Percentiles rank a stretch among this genome's conserved stretches.
phyloP scores from a whole-genome alignment of 2,797 vertebrate genomes.

The Oreochromis grahami region DNA sequence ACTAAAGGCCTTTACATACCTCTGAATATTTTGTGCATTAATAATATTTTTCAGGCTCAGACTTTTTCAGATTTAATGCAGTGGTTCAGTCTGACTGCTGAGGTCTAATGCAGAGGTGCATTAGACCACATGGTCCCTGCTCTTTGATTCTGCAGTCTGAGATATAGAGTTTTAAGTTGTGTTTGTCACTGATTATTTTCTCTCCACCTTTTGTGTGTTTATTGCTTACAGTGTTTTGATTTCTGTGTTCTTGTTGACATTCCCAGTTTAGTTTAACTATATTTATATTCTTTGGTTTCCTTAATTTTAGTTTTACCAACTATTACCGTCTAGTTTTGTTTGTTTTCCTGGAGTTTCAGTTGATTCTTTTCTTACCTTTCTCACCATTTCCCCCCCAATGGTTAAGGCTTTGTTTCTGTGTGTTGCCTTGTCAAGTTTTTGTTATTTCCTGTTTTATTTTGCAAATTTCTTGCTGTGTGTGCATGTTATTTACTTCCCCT shows the following conservation, averaged over 20 bases:
- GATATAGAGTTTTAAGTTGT: neutral
- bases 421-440: neutral
- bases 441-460: neutral
- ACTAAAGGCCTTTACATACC: neutral
- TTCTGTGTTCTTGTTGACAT: neutral
- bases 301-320: neutral
- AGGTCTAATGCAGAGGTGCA: neutral
- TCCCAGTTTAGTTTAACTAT: neutral
- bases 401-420: neutral
- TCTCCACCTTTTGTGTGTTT: too few species aligned
- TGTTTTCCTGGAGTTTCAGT: neutral
- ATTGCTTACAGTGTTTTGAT: neutral
- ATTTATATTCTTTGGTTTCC: neutral
- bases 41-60: neutral
- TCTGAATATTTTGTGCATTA: neutral
- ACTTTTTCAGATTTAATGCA: neutral
- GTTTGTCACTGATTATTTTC: neutral
- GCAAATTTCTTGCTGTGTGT: neutral
- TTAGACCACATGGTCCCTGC: neutral
- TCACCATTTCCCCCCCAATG: neutral
- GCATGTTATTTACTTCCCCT: neutral
- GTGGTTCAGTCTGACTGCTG: neutral
- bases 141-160: neutral
- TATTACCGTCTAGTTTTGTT: neutral
- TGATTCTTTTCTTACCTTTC: neutral